These are phyloP conservation scores for Lycaena phlaeas DNA, from an alignment of 2,888 invertebrate species.

Conservation along the genomic window DNA sequence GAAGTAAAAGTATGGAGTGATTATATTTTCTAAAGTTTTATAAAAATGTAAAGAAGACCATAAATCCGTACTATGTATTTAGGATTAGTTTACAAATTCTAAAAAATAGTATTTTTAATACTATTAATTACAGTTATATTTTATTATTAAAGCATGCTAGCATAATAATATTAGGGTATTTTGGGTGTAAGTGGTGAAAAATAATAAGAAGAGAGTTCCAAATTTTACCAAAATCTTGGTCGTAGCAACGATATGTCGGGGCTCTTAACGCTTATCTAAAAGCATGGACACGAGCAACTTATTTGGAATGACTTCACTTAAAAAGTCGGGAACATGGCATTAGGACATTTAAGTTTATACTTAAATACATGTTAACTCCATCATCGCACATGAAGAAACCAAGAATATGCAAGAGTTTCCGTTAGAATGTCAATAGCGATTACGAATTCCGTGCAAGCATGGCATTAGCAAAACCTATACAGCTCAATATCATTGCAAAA, in stretches of 20 bases:
- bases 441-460: neutral
- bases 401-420: neutral
- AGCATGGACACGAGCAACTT: slow-evolving; percentile 31
- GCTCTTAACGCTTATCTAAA: slow-evolving; percentile 45
- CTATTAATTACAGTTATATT: too few relatives aligned
- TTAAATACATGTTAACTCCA: neutral
- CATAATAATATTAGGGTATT: too few relatives aligned
- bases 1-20: neutral
- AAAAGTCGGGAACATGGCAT: slow-evolving; percentile 34
- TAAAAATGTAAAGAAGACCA: too few relatives aligned
- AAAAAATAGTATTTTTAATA: too few relatives aligned
- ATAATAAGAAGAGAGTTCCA: neutral
- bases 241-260: slow-evolving; percentile 26
- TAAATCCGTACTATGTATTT: too few relatives aligned
- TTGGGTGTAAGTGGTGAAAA: too few relatives aligned
- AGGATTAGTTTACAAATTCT: too few relatives aligned
- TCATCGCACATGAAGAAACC: neutral
- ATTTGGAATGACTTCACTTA: slow-evolving; percentile 36
- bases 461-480: neutral
- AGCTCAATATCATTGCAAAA: neutral
- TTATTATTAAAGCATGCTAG: too few relatives aligned
- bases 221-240: slow-evolving; percentile 18
- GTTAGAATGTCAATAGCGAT: neutral
- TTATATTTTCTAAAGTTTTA: neutral
- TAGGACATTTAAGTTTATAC: slow-evolving; percentile 21